phyloP scores from a whole-genome alignment of 2,113 vertebrate genomes.

The Protomyctophum bolini region DNA sequence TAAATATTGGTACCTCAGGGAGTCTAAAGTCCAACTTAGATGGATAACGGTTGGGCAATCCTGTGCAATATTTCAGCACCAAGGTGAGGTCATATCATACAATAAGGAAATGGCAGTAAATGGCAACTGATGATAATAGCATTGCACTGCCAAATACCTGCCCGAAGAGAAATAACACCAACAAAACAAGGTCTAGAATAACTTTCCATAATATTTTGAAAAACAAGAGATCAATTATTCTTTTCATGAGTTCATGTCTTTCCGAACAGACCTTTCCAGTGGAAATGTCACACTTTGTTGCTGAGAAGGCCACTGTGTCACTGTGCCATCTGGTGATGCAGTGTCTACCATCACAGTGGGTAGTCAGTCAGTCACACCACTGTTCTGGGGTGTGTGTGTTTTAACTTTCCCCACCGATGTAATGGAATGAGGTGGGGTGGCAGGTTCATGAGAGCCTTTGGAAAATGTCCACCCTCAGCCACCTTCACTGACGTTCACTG shows the following conservation, averaged over 20 bases:
- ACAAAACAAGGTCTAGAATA: neutral
- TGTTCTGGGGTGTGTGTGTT: conserved; percentile 36
- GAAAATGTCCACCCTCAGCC: conserved; percentile 19
- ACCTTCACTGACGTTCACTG: conserved; percentile 16
- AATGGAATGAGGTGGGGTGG: conserved; percentile 19
- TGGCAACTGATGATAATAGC: too few species aligned
- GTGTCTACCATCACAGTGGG: neutral
- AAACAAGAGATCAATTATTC: neutral
- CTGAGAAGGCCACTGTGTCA: neutral
- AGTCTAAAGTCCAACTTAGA: neutral
- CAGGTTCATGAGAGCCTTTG: conserved; percentile 22
- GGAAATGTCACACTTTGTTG: neutral
- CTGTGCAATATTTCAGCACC: neutral
- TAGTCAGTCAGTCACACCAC: neutral
- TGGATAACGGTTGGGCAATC: neutral
- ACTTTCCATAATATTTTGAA: neutral
- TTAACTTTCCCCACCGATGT: conserved; percentile 56
- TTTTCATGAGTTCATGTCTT: neutral
- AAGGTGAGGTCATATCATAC: neutral
- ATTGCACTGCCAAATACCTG: too few species aligned
- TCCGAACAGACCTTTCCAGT: neutral
- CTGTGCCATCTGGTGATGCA: neutral
- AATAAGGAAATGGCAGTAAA: neutral
- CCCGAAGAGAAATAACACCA: too few species aligned
- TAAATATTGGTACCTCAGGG: neutral